A percentile compares a stretch with the other conserved stretches of the same genome.
These are phyloP conservation scores for Tupaia tana DNA, from an alignment of 2,113 vertebrate genomes.

Conservation along the genomic window DNA sequence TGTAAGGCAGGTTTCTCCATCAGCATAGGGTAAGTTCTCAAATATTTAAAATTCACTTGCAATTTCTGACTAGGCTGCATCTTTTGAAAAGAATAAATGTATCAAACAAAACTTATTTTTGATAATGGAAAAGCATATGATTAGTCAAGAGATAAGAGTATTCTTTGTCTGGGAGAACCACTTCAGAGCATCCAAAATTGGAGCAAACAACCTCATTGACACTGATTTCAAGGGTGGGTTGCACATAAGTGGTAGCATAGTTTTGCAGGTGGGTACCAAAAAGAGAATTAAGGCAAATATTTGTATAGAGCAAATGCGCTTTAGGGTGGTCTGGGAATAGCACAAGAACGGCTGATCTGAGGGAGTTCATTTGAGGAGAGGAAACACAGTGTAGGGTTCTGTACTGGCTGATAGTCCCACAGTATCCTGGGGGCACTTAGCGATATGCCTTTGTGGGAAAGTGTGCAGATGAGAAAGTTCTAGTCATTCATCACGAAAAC, in stretches of 20 bases:
- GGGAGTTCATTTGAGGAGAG: background rate
- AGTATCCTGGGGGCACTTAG: background rate
- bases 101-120: background rate
- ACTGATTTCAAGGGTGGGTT: background rate
- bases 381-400: background rate
- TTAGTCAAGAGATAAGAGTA: background rate
- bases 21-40: background rate
- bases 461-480: background rate
- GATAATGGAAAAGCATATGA: background rate
- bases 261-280: background rate
- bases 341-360: background rate
- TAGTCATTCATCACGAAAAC: background rate
- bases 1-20: background rate
- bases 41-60: background rate
- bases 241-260: background rate
- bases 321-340: background rate
- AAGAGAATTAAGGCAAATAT: background rate
- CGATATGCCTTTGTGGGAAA: background rate
- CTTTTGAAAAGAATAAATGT: background rate
- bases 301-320: background rate
- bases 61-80: background rate
- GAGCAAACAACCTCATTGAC: background rate
- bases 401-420: fast-evolving
- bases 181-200: background rate
- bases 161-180: background rate